Percentiles rank a stretch among this genome's conserved stretches.
Evolutionary conservation across 2,888 invertebrate genomes (phyloP).

Genomic region (Formica aserva): DNA sequence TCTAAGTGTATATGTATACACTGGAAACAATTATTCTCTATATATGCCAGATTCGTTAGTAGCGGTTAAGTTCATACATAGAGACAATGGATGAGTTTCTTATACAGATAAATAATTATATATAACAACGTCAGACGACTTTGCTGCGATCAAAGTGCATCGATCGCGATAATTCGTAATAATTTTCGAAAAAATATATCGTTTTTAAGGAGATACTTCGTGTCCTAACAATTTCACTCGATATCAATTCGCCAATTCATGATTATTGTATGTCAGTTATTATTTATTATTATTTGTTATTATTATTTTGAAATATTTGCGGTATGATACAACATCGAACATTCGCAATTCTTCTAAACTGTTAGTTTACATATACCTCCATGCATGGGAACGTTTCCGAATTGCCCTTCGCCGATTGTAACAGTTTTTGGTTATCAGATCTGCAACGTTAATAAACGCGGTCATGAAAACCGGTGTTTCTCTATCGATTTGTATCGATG

Average conservation of each 20-base stretch:
- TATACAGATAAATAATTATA: constrained; percentile 28
- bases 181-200: not conserved
- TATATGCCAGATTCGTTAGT: constrained; percentile 35
- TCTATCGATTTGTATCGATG: constrained; percentile 14
- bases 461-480: not conserved
- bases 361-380: constrained; percentile 13
- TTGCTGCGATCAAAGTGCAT: constrained; percentile 4
- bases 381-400: not conserved
- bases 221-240: not conserved
- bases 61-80: constrained; percentile 40
- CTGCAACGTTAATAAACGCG: not conserved
- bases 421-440: constrained; percentile 8
- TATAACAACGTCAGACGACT: not conserved
- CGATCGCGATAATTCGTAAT: not conserved
- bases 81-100: constrained; percentile 32
- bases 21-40: constrained; percentile 28
- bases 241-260: not conserved
- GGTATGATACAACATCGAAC: not conserved
- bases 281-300: not conserved
- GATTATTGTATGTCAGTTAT: not conserved
- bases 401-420: not conserved
- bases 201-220: not conserved
- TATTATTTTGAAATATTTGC: not conserved
- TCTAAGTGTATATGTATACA: constrained; percentile 30
- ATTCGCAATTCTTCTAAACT: constrained; percentile 8